Conservation (phyloP, 2,797 vertebrate genomes). For the Notoglanidium macrostoma region DNA sequence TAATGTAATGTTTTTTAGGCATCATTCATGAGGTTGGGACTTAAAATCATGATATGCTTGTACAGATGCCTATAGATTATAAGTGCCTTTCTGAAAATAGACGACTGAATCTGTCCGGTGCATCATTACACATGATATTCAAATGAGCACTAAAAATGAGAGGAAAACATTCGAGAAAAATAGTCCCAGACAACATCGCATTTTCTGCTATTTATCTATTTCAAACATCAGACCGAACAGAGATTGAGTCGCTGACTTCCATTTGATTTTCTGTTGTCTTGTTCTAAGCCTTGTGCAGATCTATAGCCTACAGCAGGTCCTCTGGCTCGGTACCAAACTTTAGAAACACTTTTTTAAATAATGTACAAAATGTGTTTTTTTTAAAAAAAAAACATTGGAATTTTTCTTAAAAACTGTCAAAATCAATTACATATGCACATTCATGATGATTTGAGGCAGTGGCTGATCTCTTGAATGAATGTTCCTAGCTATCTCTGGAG, state of each 20-base stretch:
- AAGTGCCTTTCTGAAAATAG: slow-evolving; percentile 30
- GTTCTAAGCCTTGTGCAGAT: background rate
- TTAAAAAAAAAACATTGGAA: background rate
- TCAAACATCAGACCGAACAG: background rate
- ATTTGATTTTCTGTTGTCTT: background rate
- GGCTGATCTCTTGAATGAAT: slow-evolving; percentile 1
- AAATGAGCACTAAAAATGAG: background rate
- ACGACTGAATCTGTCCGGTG: background rate
- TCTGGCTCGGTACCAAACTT: background rate
- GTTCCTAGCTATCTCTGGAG: slow-evolving; percentile 4
- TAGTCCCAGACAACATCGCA: background rate
- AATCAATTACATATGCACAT: background rate
- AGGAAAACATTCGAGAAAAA: no score
- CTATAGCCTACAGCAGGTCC: background rate
- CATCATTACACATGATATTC: slow-evolving; percentile 4
- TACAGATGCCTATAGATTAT: background rate
- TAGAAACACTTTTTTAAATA: background rate
- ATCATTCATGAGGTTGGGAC: background rate
- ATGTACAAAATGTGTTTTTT: background rate
- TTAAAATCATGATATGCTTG: background rate
- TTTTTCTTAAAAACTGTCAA: background rate
- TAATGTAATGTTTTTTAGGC: background rate
- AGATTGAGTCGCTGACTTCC: background rate
- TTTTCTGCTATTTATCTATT: background rate
- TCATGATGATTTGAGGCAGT: slow-evolving; percentile 1